Base-by-base conservation (phyloP, 2,113 vertebrate species). In the Eudorcas thomsonii region DNA sequence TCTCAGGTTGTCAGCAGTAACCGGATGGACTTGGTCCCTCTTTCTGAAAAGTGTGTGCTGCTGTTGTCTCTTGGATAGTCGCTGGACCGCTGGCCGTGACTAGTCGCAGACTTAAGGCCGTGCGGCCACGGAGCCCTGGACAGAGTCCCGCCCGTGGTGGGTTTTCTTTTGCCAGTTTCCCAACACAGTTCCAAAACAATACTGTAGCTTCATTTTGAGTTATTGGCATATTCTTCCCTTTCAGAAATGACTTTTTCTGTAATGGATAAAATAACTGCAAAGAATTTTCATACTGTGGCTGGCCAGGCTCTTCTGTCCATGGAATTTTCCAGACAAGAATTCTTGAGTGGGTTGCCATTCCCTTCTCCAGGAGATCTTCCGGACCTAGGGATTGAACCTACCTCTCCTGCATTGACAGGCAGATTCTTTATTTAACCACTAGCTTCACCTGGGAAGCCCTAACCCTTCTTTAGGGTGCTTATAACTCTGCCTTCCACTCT, bases 161-260 rank as follows among this genome's bases (percentile, higher is more conserved):
- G n/a, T 96, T 94, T 97, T 82, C 36, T 78, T 60, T 86, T 85
- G 39, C 62, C 64, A 59, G 67, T 86, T 91, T 97, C 52, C 67
- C 85, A 74, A 48, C 28, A 48, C 83, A 43, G 30, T 94, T 92
- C 90, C 80, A 90, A 28, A 91, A 93, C 88, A 94, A 25, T 39
- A 52, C 3, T 59, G 64, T 81, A 71, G 60, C 96, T 97, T 97
- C 71, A 21, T 77, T 95, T 94, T 60, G 30, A 84, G 62, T 67
- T 91, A 30, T 39, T 82, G 59, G 45, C 80, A 71, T 52, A 36
- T 85, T 92, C 91, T 50, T 94, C 59, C 25, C 23, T 77, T 45
- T 94, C 59, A 62, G 89, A 91, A 94, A 91, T 74, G 16, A 15
- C 54, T 33, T 59, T 96, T 93, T 87, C 77, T 67, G 12, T 88